These are phyloP conservation scores for Camptogramma bilineatum DNA, from an alignment of 2,888 invertebrate species.

Conservation along the genomic window DNA sequence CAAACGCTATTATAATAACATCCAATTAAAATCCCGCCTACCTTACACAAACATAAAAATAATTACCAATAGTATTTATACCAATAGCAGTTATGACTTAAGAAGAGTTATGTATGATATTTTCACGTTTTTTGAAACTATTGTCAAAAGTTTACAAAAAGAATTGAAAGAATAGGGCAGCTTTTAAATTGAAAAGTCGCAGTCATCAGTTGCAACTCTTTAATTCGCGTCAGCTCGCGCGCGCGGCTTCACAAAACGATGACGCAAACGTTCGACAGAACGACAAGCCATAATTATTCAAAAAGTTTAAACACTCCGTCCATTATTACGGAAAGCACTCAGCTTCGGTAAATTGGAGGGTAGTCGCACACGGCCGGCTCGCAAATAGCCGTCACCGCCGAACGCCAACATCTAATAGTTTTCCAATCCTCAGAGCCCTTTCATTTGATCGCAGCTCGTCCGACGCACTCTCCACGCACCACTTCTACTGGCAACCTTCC, in stretches of 20 bases:
- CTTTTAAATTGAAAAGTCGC: neutral
- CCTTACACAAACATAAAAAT: neutral
- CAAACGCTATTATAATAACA: neutral
- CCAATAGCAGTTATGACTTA: neutral
- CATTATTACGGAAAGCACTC: conserved; percentile 20
- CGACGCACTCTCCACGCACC: neutral
- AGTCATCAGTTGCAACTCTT: neutral
- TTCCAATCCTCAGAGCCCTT: conserved; percentile 50
- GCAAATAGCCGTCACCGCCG: conserved; percentile 27
- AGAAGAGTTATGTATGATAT: too few relatives aligned
- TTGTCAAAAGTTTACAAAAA: neutral
- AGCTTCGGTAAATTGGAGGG: conserved; percentile 43
- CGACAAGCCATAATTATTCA: conserved; percentile 13
- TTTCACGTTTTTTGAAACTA: too few relatives aligned
- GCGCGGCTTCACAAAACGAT: neutral
- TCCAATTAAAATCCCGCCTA: neutral
- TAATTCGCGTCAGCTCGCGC: conserved; percentile 1
- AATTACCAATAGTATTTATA: neutral
- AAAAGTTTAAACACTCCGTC: conserved; percentile 19
- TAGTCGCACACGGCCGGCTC: conserved; percentile 34
- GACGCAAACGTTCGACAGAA: conserved; percentile 13
- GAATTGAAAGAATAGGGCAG: neutral
- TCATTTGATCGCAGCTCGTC: conserved; percentile 47
- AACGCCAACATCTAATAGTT: conserved; percentile 47
- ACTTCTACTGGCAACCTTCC: neutral